These are phyloP conservation scores for Latheticus oryzae DNA, from an alignment of 2,888 invertebrate species.

Conservation along the genomic window DNA sequence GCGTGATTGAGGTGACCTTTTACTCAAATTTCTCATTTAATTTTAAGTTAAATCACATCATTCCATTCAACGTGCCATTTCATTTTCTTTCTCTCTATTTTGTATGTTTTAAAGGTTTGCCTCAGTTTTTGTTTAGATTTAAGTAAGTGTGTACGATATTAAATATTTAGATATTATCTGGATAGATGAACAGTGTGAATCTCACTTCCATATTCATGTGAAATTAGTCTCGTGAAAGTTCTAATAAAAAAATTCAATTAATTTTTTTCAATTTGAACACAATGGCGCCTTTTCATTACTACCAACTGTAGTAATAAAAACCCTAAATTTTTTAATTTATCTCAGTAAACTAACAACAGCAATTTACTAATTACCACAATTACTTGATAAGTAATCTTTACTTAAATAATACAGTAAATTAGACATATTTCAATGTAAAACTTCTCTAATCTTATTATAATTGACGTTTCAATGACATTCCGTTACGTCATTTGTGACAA, in stretches of 20 bases:
- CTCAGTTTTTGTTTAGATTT: conserved; percentile 20
- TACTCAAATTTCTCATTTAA: conserved; percentile 5
- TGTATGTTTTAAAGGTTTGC: conserved; percentile 16
- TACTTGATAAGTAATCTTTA: too few relatives aligned
- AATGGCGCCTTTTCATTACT: too few relatives aligned
- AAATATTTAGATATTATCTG: conserved; percentile 34
- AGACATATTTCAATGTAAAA: too few relatives aligned
- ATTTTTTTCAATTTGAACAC: too few relatives aligned
- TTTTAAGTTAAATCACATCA: conserved; percentile 13
- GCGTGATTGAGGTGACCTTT: conserved; percentile 31
- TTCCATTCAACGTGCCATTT: conserved; percentile 38
- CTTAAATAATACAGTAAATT: too few relatives aligned
- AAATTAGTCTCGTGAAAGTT: conserved; percentile 36
- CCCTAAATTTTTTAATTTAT: too few relatives aligned
- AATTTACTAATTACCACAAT: too few relatives aligned
- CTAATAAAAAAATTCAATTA: conserved; percentile 15
- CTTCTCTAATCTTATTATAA: too few relatives aligned
- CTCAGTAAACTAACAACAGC: too few relatives aligned
- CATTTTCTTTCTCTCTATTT: conserved; percentile 12
- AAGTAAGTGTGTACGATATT: conserved; percentile 41
- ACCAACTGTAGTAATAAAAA: too few relatives aligned
- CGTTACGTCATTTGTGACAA: conserved; percentile 50
- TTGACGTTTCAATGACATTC: conserved; percentile 8
- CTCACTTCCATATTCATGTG: conserved; percentile 27
- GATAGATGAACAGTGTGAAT: conserved; percentile 31